Evolutionary conservation across 2,113 vertebrate genomes (phyloP).

Genomic region (Cathartes aura): DNA sequence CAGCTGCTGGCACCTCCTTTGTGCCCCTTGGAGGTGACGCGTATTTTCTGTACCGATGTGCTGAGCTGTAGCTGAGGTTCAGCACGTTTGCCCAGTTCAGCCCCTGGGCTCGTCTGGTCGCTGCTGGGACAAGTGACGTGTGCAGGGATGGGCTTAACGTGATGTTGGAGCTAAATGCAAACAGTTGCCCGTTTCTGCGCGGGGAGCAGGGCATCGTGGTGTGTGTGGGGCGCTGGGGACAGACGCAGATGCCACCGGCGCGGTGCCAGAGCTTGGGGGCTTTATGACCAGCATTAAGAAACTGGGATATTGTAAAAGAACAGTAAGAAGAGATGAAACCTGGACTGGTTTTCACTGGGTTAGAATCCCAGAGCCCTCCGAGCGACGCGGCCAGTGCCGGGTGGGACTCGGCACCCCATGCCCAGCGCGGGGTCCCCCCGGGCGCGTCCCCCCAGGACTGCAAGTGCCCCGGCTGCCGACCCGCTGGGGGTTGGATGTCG

Average conservation of each 20-base stretch:
- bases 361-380: not conserved
- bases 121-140: not conserved
- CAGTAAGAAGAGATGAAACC: accelerated
- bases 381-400: accelerated
- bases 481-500: conserved; percentile 18
- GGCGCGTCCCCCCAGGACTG: not conserved
- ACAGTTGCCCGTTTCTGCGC: not conserved
- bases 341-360: not conserved
- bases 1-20: not conserved
- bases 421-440: not conserved
- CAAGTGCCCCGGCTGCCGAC: not conserved
- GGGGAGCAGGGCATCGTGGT: accelerated
- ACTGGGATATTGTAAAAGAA: accelerated
- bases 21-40: not conserved
- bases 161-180: not conserved
- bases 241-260: not conserved
- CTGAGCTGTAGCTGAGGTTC: not conserved
- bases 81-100: accelerated
- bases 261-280: not conserved
- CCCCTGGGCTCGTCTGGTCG: not conserved
- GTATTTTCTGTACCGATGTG: not conserved
- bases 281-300: accelerated
- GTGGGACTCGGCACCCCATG: accelerated
- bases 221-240: not conserved
- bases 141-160: not conserved